phyloP scores from a whole-genome alignment of 92 coral and sea anemone species.

The Phenganax stokvisi region DNA sequence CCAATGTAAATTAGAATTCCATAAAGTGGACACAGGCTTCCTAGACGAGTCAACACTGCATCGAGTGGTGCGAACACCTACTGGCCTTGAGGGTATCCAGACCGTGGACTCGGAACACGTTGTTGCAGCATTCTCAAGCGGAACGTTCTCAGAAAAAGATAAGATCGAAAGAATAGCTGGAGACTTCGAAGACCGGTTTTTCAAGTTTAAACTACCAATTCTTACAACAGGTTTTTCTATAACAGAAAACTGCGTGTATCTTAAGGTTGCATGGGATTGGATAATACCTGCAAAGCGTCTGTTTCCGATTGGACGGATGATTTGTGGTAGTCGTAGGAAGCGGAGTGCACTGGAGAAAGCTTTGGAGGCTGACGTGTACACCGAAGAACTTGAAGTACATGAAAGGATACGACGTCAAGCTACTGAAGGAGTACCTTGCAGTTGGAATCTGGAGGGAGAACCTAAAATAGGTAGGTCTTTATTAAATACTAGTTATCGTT shows the following conservation, averaged over 20 bases:
- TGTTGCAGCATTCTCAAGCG: conserved; percentile 80
- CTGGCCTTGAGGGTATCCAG: conserved; percentile 84
- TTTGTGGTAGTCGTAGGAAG: conserved; percentile 68
- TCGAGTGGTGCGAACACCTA: conserved; percentile 85
- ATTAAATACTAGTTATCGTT: not conserved
- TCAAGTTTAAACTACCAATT: conserved; percentile 70
- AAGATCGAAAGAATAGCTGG: conserved; percentile 74
- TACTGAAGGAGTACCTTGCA: conserved; percentile 32
- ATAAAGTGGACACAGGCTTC: conserved; percentile 51
- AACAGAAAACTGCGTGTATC: conserved; percentile 67
- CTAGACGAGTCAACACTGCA: conserved; percentile 67
- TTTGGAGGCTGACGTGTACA: conserved; percentile 75
- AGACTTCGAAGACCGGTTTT: conserved; percentile 92
- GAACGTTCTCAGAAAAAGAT: conserved; percentile 75
- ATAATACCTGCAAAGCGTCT: conserved; percentile 59
- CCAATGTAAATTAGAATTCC: conserved; percentile 93
- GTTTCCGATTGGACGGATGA: conserved; percentile 67
- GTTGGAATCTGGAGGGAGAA: conserved; percentile 41
- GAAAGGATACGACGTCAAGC: conserved; percentile 52
- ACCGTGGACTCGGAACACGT: conserved; percentile 52
- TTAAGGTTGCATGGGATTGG: conserved; percentile 59
- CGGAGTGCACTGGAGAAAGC: conserved; percentile 65
- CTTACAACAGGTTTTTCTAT: conserved; percentile 74
- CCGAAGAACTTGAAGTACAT: conserved; percentile 70
- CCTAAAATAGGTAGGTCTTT: conserved; percentile 49